Percentiles rank a stretch among this genome's conserved stretches.
Conservation (phyloP, 1,140 invertebrate species). For the Drosophila pallidifrons region DNA sequence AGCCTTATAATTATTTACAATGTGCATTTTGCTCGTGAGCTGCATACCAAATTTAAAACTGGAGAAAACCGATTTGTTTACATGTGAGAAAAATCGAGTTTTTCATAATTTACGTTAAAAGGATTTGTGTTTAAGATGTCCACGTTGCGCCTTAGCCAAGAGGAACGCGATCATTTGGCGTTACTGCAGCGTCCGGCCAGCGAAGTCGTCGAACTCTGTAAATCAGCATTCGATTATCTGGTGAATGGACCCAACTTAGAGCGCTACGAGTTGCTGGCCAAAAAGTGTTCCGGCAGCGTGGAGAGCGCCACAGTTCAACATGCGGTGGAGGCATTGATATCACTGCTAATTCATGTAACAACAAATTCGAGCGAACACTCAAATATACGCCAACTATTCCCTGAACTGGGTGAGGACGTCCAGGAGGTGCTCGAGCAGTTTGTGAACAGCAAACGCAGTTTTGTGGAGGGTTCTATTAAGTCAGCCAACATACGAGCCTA, state of each 20-base stretch:
- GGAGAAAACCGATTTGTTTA: constrained; percentile 38
- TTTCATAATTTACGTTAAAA: not conserved
- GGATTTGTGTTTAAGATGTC: constrained; percentile 37
- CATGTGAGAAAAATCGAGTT: constrained; percentile 17
- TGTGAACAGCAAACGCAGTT: constrained; percentile 71
- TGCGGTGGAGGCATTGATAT: constrained; percentile 74
- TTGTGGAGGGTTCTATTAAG: constrained; percentile 81
- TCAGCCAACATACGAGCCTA: constrained; percentile 78
- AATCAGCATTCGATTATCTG: constrained; percentile 78
- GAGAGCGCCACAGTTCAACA: constrained; percentile 47
- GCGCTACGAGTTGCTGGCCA: constrained; percentile 64
- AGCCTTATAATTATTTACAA: not conserved
- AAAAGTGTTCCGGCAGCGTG: constrained; percentile 49
- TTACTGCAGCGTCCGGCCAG: constrained; percentile 58
- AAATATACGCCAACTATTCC: constrained; percentile 51
- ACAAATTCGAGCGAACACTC: constrained; percentile 46
- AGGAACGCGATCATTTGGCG: constrained; percentile 62
- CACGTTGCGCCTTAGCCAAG: constrained; percentile 58
- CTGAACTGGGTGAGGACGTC: constrained; percentile 58
- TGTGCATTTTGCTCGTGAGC: not conserved
- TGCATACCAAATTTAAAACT: constrained; percentile 28
- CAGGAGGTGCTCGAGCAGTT: constrained; percentile 74
- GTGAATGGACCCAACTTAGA: constrained; percentile 65
- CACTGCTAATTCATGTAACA: constrained; percentile 72
- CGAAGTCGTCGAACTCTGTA: constrained; percentile 75